Evolutionary conservation across 2,797 vertebrate species (phyloP).

Genomic region (Sebastes minor): DNA sequence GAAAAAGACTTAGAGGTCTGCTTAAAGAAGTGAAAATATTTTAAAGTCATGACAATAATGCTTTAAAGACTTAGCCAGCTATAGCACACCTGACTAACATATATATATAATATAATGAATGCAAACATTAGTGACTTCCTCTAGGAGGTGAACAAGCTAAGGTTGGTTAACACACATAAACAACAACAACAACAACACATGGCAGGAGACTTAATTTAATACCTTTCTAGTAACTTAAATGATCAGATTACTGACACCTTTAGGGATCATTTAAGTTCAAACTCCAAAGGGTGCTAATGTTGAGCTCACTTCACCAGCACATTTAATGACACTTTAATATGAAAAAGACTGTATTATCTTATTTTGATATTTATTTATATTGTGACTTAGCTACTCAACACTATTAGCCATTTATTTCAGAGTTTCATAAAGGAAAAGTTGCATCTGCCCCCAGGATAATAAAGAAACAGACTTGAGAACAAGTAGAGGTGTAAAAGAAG

Average conservation of each 20-base stretch:
- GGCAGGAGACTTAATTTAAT: not conserved
- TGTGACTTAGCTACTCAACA: no score
- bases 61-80: not conserved
- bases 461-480: no score
- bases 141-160: not conserved
- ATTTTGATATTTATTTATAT: no score
- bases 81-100: not conserved
- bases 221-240: not conserved
- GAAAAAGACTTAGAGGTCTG: no score
- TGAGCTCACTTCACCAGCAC: not conserved
- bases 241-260: not conserved
- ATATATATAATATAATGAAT: no score
- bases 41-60: not conserved
- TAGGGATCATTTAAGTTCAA: not conserved
- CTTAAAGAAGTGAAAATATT: no score
- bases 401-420: no score
- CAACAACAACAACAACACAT: not conserved
- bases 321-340: no score
- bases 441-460: no score
- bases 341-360: no score
- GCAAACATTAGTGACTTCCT: not conserved
- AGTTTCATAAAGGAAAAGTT: no score
- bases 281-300: not conserved
- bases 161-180: not conserved
- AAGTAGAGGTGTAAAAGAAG: no score